A percentile compares a stretch with the other conserved stretches of the same genome.
Evolutionary conservation across 2,888 invertebrate species (phyloP).

Genomic region (Tupiocoris notatus): DNA sequence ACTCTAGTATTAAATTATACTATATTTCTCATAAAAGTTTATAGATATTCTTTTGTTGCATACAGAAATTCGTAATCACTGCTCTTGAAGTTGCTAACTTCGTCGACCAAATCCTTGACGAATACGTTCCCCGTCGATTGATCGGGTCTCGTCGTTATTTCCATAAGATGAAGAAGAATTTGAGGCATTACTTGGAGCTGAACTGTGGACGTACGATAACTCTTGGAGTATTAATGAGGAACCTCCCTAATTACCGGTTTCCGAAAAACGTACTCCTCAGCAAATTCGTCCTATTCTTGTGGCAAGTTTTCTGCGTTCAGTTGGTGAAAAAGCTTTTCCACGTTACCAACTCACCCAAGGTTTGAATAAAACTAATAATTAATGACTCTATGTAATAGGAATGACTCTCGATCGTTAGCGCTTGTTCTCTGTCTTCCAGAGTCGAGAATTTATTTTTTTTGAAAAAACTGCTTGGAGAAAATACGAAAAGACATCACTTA

Average conservation of each 20-base stretch:
- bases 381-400: too few relatives aligned
- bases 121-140: neutral
- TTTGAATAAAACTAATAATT: too few relatives aligned
- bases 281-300: constrained; percentile 18
- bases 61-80: neutral
- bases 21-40: too few relatives aligned
- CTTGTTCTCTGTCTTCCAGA: too few relatives aligned
- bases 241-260: neutral
- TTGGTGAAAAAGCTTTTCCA: constrained; percentile 4
- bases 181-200: neutral
- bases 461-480: neutral
- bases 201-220: neutral
- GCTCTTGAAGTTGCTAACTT: neutral
- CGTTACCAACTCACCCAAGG: constrained; percentile 3
- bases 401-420: too few relatives aligned
- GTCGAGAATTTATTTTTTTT: constrained; percentile 2
- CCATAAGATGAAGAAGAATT: neutral
- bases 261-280: constrained; percentile 7
- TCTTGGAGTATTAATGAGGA: constrained; percentile 6
- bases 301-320: neutral
- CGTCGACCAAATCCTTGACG: neutral
- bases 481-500: constrained; percentile 3
- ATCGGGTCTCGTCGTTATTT: constrained; percentile 11
- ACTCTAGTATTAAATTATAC: neutral
- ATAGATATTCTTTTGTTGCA: neutral